These are phyloP conservation scores for Muscicapa comitata DNA, from an alignment of 2,797 vertebrate species.

Conservation along the genomic window DNA sequence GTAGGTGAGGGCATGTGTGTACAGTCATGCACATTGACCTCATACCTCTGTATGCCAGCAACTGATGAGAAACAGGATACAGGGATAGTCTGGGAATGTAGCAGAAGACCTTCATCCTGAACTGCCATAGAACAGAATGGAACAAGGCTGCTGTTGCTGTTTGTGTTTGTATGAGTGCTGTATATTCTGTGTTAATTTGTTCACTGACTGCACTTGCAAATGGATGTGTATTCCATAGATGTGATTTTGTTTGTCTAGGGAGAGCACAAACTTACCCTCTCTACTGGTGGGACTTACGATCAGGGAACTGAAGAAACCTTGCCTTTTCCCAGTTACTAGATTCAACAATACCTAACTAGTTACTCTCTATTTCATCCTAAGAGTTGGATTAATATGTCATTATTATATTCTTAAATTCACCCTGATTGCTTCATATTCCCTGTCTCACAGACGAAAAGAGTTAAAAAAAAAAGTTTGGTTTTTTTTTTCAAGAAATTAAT, in stretches of 20 bases:
- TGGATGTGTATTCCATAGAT: neutral
- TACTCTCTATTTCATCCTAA: neutral
- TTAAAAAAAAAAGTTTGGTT: neutral
- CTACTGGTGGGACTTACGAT: neutral
- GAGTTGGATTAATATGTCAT: neutral
- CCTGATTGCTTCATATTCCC: neutral
- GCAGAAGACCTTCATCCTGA: neutral
- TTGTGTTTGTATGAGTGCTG: neutral
- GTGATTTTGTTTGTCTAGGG: neutral
- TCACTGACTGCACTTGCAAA: neutral
- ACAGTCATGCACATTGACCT: neutral
- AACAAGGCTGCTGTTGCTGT: neutral
- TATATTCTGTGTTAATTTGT: neutral
- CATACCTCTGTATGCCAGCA: neutral
- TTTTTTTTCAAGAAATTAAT: neutral
- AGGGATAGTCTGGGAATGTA: neutral
- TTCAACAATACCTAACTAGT: neutral
- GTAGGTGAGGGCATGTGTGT: accelerated
- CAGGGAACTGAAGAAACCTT: neutral
- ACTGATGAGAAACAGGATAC: neutral
- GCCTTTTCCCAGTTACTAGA: neutral
- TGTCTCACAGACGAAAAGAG: neutral
- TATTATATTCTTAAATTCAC: neutral
- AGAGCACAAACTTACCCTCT: neutral
- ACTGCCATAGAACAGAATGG: neutral